Percentiles rank a stretch among this genome's conserved stretches.
phyloP scores from a whole-genome alignment of 1,140 invertebrate genomes.

The Halesus radiatus region DNA sequence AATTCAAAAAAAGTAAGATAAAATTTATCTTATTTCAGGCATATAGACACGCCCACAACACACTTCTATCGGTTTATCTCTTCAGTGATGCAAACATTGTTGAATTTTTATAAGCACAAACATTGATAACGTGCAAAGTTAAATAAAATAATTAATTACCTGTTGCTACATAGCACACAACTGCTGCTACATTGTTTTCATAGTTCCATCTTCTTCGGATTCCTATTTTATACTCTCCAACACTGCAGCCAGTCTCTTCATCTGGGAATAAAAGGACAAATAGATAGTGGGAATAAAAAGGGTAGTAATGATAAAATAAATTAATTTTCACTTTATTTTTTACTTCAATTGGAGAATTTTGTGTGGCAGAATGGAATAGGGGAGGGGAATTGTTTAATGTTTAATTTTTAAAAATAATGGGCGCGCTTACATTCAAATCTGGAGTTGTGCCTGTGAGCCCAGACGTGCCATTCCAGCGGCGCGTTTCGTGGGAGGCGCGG shows the following conservation, averaged over 20 bases:
- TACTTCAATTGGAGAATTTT: not conserved
- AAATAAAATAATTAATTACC: constrained; percentile 63
- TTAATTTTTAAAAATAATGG: not conserved
- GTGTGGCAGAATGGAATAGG: too few relatives aligned
- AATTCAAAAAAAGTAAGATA: too few relatives aligned
- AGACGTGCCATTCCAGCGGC: constrained; percentile 93
- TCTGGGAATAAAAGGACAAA: constrained; percentile 71
- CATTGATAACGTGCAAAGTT: too few relatives aligned
- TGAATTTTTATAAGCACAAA: too few relatives aligned
- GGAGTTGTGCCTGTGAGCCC: constrained; percentile 88
- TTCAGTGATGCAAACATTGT: too few relatives aligned
- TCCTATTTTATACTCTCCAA: constrained; percentile 84
- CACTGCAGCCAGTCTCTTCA: constrained; percentile 88
- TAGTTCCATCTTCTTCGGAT: constrained; percentile 89
- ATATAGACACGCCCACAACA: too few relatives aligned
- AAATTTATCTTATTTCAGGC: too few relatives aligned
- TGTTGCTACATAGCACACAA: constrained; percentile 85
- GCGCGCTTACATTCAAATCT: constrained; percentile 82
- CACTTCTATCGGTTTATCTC: too few relatives aligned
- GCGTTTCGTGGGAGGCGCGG: constrained; percentile 83
- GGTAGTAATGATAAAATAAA: too few relatives aligned
- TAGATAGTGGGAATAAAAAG: too few relatives aligned
- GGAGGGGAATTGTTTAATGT: too few relatives aligned
- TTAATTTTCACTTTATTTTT: not conserved
- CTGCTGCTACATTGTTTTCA: constrained; percentile 87